Conservation (phyloP, 2,113 vertebrate species). For the Saguinus imperator region DNA sequence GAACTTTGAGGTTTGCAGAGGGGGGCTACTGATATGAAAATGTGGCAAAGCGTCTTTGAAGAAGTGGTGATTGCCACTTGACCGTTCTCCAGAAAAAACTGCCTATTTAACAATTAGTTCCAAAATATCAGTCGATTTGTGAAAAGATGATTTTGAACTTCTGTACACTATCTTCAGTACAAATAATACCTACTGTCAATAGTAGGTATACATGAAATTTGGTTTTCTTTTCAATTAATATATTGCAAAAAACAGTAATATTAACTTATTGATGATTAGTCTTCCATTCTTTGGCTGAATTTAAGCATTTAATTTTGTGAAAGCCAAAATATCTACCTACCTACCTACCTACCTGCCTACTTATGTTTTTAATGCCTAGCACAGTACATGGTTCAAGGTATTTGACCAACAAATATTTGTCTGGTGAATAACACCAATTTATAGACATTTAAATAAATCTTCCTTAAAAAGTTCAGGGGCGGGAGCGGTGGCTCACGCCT, state of each 20-base stretch:
- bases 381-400: background rate
- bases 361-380: background rate
- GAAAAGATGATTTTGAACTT: constrained; percentile 29
- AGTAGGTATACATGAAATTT: background rate
- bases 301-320: constrained; percentile 28
- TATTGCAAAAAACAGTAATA: background rate
- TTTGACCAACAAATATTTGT: background rate
- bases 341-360: background rate
- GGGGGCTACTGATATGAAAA: background rate
- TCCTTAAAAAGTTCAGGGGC: background rate
- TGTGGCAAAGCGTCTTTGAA: background rate
- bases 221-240: constrained; percentile 16
- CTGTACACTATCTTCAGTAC: background rate
- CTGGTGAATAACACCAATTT: background rate
- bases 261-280: background rate
- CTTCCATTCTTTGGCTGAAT: background rate
- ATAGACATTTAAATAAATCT: background rate
- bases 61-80: background rate
- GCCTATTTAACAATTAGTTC: background rate
- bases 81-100: background rate
- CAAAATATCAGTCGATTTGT: background rate
- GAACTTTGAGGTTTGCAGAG: background rate
- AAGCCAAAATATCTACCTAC: background rate
- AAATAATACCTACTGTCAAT: background rate
- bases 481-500: too few species aligned